phyloP scores from a whole-genome alignment of 2,797 vertebrate genomes.

The Botia kubotai region DNA sequence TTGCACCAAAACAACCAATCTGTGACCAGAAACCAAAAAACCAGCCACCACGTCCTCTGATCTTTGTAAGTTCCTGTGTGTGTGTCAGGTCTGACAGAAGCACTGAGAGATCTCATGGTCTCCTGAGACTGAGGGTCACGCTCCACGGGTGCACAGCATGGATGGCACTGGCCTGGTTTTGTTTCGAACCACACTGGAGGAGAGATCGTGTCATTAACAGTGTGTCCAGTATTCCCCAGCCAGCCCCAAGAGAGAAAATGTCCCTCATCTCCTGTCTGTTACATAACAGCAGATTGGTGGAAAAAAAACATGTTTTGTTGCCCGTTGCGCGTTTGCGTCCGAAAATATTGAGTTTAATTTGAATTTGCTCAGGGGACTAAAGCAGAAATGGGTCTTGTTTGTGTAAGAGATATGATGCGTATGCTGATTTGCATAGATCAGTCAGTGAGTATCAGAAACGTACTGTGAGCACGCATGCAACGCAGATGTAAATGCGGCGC shows the following conservation, averaged over 20 bases:
- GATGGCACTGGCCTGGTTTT: conserved; percentile 13
- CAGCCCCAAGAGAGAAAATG: neutral
- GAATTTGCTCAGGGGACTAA: neutral
- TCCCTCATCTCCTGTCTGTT: conserved; percentile 13
- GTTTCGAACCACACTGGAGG: neutral
- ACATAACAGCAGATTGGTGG: conserved; percentile 28
- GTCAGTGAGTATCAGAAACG: neutral
- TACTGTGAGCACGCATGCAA: neutral
- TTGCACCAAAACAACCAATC: neutral
- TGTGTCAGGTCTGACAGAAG: neutral
- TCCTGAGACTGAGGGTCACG: conserved; percentile 7
- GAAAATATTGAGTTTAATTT: too few species aligned
- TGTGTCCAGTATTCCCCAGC: neutral
- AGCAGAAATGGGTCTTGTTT: neutral
- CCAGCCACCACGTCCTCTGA: neutral
- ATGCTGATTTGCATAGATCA: conserved; percentile 1
- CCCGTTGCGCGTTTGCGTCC: too few species aligned
- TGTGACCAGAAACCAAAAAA: neutral
- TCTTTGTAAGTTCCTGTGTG: conserved; percentile 10
- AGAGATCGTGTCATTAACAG: neutral
- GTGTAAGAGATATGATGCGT: neutral
- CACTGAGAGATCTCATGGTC: neutral
- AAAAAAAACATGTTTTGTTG: neutral
- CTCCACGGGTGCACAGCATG: neutral
- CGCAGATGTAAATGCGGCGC: neutral